Evolutionary conservation across 2,113 vertebrate genomes (phyloP).

Genomic region (Buteo buteo): DNA sequence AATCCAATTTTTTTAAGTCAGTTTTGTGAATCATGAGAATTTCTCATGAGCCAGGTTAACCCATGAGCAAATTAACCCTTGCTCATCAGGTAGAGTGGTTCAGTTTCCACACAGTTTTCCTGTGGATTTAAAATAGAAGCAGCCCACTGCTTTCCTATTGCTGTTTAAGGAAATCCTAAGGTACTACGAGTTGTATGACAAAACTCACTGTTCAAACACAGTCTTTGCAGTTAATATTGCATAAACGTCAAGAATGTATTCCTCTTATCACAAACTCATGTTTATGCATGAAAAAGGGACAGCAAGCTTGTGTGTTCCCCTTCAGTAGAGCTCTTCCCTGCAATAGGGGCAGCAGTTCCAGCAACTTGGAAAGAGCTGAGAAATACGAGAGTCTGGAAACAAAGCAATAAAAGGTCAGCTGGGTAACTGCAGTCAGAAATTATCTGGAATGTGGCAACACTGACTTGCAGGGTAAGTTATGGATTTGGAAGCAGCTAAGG

Average conservation of each 20-base stretch:
- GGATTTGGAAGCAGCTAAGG: conserved; percentile 23
- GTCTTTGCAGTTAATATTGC: background rate
- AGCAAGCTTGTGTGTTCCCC: background rate
- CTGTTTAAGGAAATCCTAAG: background rate
- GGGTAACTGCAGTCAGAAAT: conserved; percentile 30
- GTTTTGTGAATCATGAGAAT: background rate
- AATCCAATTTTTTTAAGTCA: background rate
- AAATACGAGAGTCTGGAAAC: conserved; percentile 46
- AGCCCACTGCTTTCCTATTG: background rate
- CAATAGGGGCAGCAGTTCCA: background rate
- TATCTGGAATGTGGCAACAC: conserved; percentile 60
- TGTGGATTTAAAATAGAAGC: background rate
- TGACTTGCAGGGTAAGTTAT: background rate
- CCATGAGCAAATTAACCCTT: background rate
- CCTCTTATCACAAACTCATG: background rate
- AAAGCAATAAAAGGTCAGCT: conserved; percentile 17
- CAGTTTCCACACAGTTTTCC: background rate
- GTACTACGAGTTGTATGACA: background rate
- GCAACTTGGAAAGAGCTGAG: background rate
- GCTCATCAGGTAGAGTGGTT: background rate
- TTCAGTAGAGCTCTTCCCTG: background rate
- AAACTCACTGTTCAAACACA: background rate
- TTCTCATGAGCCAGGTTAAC: background rate
- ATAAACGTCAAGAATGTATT: background rate
- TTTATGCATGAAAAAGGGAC: background rate